Conservation (phyloP, 2,113 vertebrate species). For the Onychostruthus taczanowskii region DNA sequence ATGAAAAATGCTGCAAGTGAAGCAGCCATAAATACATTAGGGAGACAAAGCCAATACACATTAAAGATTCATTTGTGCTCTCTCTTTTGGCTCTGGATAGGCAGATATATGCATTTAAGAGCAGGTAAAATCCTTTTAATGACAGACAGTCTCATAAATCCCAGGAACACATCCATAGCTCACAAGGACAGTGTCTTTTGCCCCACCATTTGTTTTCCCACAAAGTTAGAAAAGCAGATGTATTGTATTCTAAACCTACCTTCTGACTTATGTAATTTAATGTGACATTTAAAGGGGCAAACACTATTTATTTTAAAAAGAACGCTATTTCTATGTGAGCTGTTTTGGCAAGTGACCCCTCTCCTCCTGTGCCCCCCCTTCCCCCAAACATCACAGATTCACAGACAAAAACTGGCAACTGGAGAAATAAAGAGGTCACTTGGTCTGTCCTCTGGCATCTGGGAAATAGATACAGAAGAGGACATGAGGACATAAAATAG, state of each 20-base stretch:
- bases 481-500: not conserved
- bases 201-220: not conserved
- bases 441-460: not conserved
- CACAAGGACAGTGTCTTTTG: not conserved
- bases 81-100: not conserved
- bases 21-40: not conserved
- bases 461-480: not conserved
- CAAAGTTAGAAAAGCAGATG: not conserved
- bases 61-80: not conserved
- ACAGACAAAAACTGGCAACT: not conserved
- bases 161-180: not conserved
- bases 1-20: not conserved
- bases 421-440: not conserved
- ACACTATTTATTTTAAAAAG: not conserved
- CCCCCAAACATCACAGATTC: not conserved
- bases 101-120: not conserved
- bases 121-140: not conserved
- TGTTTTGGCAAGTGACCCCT: not conserved
- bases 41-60: conserved; percentile 6
- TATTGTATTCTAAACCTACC: not conserved
- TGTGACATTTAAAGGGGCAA: not conserved
- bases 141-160: not conserved
- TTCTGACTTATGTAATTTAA: not conserved
- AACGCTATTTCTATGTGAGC: not conserved
- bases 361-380: accelerated